These are phyloP conservation scores for Thalassoma bifasciatum DNA, from an alignment of 2,113 vertebrate species.

Conservation along the genomic window DNA sequence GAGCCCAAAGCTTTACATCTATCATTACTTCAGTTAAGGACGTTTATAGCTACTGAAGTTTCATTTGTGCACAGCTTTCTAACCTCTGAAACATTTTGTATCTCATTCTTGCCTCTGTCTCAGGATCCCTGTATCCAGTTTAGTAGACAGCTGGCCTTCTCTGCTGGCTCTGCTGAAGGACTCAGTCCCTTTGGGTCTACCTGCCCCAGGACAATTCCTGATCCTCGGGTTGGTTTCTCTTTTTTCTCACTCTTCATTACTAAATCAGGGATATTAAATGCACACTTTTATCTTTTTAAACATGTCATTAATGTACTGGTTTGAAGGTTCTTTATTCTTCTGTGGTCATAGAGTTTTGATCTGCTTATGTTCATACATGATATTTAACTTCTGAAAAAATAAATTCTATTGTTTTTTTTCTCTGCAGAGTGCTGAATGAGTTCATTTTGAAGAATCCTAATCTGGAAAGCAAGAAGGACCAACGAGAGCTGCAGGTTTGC, in stretches of 20 bases:
- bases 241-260: background rate
- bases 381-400: conserved; percentile 1
- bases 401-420: conserved; percentile 2
- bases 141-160: conserved; percentile 97
- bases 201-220: conserved; percentile 96
- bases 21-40: background rate
- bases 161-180: conserved; percentile 94
- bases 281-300: background rate
- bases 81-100: background rate
- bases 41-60: background rate
- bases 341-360: background rate
- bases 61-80: background rate
- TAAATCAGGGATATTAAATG: background rate
- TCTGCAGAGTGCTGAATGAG: conserved; percentile 93
- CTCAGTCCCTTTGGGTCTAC: conserved; percentile 93
- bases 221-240: conserved; percentile 89
- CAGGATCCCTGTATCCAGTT: conserved; percentile 94
- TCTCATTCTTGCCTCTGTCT: conserved; percentile 28
- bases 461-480: conserved; percentile 98
- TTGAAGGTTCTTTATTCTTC: background rate
- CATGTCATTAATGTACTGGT: background rate
- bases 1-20: conserved; percentile 61
- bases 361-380: background rate
- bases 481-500: conserved; percentile 95
- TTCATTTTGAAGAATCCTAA: conserved; percentile 99